phyloP scores from a whole-genome alignment of 2,797 vertebrate genomes.

The Cyclopterus lumpus region DNA sequence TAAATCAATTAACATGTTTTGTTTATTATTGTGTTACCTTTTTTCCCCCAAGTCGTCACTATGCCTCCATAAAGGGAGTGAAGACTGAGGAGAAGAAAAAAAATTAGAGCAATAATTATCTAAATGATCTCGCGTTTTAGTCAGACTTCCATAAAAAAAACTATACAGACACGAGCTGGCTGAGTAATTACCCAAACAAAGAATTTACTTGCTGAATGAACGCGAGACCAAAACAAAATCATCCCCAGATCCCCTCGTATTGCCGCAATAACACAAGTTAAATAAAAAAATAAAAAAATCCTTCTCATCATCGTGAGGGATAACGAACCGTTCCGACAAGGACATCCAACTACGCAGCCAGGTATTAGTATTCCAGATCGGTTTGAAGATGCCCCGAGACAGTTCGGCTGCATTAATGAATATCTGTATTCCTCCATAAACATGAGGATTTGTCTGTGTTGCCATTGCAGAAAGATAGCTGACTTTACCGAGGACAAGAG shows the following conservation, averaged over 20 bases:
- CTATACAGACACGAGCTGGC: not conserved
- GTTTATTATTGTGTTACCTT: not conserved
- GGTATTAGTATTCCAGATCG: slow-evolving; percentile 29
- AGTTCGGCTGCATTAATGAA: slow-evolving; percentile 39
- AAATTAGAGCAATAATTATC: not conserved
- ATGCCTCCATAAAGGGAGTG: not conserved
- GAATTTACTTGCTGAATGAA: not conserved
- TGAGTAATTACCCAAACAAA: slow-evolving; percentile 28
- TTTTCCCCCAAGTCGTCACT: not conserved
- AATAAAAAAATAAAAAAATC: not conserved
- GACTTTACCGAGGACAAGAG: slow-evolving; percentile 30
- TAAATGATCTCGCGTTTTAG: slow-evolving; percentile 2
- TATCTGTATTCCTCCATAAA: slow-evolving; percentile 45
- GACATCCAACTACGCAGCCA: slow-evolving; percentile 14
- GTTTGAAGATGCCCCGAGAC: slow-evolving; percentile 13
- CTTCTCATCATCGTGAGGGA: not conserved
- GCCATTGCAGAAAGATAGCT: slow-evolving; percentile 10
- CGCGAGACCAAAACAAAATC: slow-evolving; percentile 22
- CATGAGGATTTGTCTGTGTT: slow-evolving; percentile 8
- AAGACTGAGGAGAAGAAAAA: not conserved
- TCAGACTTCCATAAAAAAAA: slow-evolving; percentile 4
- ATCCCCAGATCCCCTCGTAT: slow-evolving; percentile 3
- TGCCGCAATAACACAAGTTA: not conserved
- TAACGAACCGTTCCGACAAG: slow-evolving; percentile 21
- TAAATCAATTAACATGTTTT: not conserved